A percentile compares a stretch with the other conserved stretches of the same genome.
Evolutionary conservation across 2,888 invertebrate genomes (phyloP).

Genomic region (Himalopsyche anomala): DNA sequence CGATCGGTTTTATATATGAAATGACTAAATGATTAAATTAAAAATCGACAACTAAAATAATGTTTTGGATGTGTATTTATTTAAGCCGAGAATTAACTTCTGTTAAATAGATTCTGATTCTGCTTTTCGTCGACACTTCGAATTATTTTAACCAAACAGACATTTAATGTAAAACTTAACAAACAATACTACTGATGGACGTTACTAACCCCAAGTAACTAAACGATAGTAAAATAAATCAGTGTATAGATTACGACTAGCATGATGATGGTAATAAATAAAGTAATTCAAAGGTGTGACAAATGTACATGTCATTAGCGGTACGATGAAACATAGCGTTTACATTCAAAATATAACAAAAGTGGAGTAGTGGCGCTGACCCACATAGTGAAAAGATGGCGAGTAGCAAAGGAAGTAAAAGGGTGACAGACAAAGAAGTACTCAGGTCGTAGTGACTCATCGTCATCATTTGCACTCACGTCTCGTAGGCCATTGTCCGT

Average conservation of each 20-base stretch:
- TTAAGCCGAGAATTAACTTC: too few species aligned
- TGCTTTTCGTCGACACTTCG: too few species aligned
- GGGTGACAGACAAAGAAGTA: constrained; percentile 41
- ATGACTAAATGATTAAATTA: too few species aligned
- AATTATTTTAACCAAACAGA: too few species aligned
- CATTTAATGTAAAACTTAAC: too few species aligned
- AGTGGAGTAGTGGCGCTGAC: constrained; percentile 35
- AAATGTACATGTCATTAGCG: constrained; percentile 19
- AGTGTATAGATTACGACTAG: neutral
- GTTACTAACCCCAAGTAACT: too few species aligned
- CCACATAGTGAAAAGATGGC: constrained; percentile 38
- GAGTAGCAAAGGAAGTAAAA: constrained; percentile 38
- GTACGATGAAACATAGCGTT: constrained; percentile 7
- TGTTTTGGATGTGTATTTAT: too few species aligned
- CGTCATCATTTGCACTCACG: constrained; percentile 43
- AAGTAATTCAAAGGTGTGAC: constrained; percentile 6
- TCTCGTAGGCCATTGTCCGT: constrained; percentile 33
- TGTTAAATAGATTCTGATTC: too few species aligned
- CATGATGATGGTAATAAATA: neutral
- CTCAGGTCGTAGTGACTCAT: constrained; percentile 25
- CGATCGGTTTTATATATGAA: too few species aligned
- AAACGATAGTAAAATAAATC: too few species aligned
- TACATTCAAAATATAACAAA: constrained; percentile 38
- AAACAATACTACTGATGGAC: too few species aligned
- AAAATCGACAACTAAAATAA: too few species aligned